Evolutionary conservation across 2,113 vertebrate species (phyloP).

Genomic region (Burhinus oedicnemus): DNA sequence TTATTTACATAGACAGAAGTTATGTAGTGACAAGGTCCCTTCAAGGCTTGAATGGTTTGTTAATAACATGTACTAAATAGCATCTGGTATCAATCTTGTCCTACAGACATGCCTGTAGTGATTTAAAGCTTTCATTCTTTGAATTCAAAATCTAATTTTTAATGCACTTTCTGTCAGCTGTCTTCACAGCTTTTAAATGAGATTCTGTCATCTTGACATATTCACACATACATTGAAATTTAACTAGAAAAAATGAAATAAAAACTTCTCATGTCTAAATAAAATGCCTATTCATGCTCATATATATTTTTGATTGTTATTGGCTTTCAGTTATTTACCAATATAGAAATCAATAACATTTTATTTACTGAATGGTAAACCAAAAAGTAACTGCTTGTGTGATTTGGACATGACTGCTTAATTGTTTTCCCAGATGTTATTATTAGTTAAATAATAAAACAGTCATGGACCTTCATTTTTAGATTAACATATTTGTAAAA

Average conservation of each 20-base stretch:
- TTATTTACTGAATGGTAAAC: conserved; percentile 13
- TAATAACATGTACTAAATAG: conserved; percentile 83
- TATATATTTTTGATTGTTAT: conserved; percentile 25
- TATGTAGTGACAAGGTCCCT: conserved; percentile 82
- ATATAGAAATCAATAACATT: neutral
- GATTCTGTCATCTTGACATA: conserved; percentile 80
- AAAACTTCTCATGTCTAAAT: conserved; percentile 57
- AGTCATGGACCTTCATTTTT: neutral
- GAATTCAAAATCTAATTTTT: conserved; percentile 83
- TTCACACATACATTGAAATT: conserved; percentile 75
- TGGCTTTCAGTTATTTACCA: neutral
- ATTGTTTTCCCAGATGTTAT: neutral
- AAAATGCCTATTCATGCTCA: conserved; percentile 13
- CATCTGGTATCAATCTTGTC: conserved; percentile 82
- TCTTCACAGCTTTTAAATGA: conserved; percentile 80
- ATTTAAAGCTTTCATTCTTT: conserved; percentile 81
- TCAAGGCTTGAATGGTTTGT: conserved; percentile 80
- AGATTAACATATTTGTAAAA: neutral
- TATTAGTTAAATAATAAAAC: neutral
- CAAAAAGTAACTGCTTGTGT: neutral
- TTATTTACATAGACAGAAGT: conserved; percentile 82
- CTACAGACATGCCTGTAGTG: conserved; percentile 74
- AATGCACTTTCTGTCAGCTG: conserved; percentile 80
- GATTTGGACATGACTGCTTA: neutral
- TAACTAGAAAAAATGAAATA: conserved; percentile 72